These are phyloP conservation scores for Lypha dubia DNA, from an alignment of 2,888 invertebrate genomes.

Conservation along the genomic window DNA sequence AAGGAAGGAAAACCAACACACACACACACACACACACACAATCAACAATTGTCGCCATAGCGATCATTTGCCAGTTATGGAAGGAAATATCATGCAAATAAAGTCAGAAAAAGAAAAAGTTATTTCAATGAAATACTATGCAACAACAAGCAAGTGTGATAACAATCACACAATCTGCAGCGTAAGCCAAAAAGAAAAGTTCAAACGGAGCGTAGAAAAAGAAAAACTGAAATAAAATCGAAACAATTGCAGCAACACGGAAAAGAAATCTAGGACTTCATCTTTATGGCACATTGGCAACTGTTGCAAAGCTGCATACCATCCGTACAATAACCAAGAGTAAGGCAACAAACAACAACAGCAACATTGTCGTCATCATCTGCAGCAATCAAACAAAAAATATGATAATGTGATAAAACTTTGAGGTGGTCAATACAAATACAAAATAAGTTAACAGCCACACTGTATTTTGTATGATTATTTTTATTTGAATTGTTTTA, in stretches of 20 bases:
- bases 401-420: slow-evolving; percentile 71
- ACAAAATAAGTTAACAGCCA: slow-evolving; percentile 40
- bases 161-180: slow-evolving; percentile 68
- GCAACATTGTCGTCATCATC: slow-evolving; percentile 42
- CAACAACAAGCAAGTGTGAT: slow-evolving; percentile 71
- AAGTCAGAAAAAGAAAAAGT: slow-evolving; percentile 55
- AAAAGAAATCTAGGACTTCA: slow-evolving; percentile 62
- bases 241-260: slow-evolving; percentile 65
- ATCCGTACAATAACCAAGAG: not conserved
- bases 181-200: slow-evolving; percentile 42
- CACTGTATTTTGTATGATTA: not conserved
- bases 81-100: not conserved
- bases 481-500: slow-evolving; percentile 61
- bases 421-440: slow-evolving; percentile 70
- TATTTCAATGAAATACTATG: slow-evolving; percentile 68
- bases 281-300: slow-evolving; percentile 45
- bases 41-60: slow-evolving; percentile 69
- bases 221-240: slow-evolving; percentile 56
- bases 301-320: slow-evolving; percentile 25
- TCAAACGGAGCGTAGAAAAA: not conserved
- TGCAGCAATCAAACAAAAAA: slow-evolving; percentile 57
- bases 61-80: slow-evolving; percentile 46
- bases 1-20: too few species aligned
- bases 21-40: too few species aligned
- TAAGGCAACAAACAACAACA: slow-evolving; percentile 17